A percentile compares a stretch with the other conserved stretches of the same genome.
These are phyloP conservation scores for Ganaspis sp. DNA, from an alignment of 1,140 invertebrate species.

Conservation along the genomic window DNA sequence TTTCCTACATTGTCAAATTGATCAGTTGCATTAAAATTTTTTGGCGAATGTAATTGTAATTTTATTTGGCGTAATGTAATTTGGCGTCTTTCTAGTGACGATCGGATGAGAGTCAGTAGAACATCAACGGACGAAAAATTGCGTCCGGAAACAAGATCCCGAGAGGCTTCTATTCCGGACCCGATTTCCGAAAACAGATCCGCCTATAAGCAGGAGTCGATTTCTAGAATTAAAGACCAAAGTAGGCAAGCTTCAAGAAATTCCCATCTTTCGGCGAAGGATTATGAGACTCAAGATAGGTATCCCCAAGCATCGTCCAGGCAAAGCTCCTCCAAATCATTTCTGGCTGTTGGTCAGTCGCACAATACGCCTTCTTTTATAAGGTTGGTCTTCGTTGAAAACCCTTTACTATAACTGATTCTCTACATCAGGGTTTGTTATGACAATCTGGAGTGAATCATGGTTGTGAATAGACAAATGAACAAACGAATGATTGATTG, in stretches of 20 bases:
- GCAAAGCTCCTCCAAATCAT: constrained; percentile 60
- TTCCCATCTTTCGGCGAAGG: constrained; percentile 42
- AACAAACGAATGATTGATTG: no score
- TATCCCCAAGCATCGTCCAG: constrained; percentile 52
- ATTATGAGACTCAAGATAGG: constrained; percentile 50
- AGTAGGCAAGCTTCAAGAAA: constrained; percentile 42
- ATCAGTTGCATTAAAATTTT: no score
- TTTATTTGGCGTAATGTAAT: not conserved
- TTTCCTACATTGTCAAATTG: no score
- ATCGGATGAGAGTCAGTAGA: constrained; percentile 39
- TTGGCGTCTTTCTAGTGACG: constrained; percentile 31
- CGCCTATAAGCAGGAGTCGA: constrained; percentile 38
- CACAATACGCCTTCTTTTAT: constrained; percentile 63
- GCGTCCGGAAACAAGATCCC: not conserved
- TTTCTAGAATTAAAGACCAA: constrained; percentile 33
- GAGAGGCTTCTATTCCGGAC: constrained; percentile 38
- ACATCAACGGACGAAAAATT: constrained; percentile 36
- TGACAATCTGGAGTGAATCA: no score
- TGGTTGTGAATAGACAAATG: no score
- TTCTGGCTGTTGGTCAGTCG: constrained; percentile 57
- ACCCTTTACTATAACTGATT: no score
- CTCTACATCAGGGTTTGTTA: no score
- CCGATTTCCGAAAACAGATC: constrained; percentile 42
- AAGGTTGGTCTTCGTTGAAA: constrained; percentile 61
- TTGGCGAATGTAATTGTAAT: not conserved